Evolutionary conservation across 2,797 vertebrate species (phyloP).

Genomic region (Sebastes taczanowskii): DNA sequence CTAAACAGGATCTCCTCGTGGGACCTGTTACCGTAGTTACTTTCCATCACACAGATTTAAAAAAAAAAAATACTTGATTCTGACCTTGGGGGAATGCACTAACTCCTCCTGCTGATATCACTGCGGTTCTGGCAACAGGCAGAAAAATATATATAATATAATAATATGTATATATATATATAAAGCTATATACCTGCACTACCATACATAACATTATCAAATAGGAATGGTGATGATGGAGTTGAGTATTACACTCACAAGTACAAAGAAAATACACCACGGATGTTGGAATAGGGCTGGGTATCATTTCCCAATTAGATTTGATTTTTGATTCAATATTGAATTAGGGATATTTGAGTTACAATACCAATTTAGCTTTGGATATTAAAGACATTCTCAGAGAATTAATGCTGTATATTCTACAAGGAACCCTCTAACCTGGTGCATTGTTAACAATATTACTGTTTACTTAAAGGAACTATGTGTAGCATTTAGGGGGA

Average conservation of each 20-base stretch:
- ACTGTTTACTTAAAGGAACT: no score
- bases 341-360: no score
- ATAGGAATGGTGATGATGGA: not conserved
- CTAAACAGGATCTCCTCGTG: slow-evolving; percentile 57
- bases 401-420: no score
- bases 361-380: no score
- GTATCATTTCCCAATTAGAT: no score
- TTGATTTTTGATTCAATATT: no score
- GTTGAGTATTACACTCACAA: not conserved
- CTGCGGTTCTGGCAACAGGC: slow-evolving; percentile 38
- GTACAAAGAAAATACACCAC: not conserved
- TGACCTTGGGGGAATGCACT: slow-evolving; percentile 63
- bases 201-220: not conserved
- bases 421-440: no score
- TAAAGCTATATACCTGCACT: not conserved
- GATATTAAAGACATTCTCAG: no score
- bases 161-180: no score
- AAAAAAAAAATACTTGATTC: slow-evolving; percentile 12
- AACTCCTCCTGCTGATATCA: slow-evolving; percentile 52
- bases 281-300: not conserved
- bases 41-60: slow-evolving; percentile 77
- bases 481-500: no score
- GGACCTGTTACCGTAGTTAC: slow-evolving; percentile 80
- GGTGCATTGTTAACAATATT: no score
- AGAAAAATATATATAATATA: slow-evolving; percentile 28